These are phyloP conservation scores for Pseudolaguvia tuberculata DNA, from an alignment of 2,113 vertebrate genomes.

Conservation along the genomic window DNA sequence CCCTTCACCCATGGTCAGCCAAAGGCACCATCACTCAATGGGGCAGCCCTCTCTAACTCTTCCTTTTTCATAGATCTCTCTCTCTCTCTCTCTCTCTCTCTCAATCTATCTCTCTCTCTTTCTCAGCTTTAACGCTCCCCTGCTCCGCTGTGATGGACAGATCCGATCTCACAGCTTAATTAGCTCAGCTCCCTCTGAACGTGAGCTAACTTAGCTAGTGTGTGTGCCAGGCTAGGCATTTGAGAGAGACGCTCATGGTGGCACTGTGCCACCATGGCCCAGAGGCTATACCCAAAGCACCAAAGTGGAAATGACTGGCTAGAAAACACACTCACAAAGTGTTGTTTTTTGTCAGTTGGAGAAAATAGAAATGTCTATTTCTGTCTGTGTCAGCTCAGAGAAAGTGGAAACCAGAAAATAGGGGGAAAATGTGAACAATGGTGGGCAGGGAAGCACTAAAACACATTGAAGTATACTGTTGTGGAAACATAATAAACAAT, in stretches of 20 bases:
- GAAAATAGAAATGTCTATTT: conserved; percentile 17
- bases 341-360: conserved; percentile 1
- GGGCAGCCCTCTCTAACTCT: conserved; percentile 19
- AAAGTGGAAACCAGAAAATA: neutral
- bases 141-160: conserved; percentile 17
- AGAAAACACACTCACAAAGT: neutral
- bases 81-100: too few species aligned
- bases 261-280: conserved; percentile 1
- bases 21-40: conserved; percentile 31
- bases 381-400: neutral
- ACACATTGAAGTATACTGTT: neutral
- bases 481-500: neutral
- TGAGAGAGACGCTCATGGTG: neutral
- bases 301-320: neutral
- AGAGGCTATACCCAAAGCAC: neutral
- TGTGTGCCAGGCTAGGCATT: neutral
- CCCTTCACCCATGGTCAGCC: conserved; percentile 36
- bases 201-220: neutral
- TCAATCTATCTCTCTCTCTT: too few species aligned
- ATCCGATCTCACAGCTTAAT: conserved; percentile 34
- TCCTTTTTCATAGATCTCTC: conserved; percentile 8
- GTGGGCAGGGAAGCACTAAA: neutral
- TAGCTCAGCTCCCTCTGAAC: conserved; percentile 1
- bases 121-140: conserved; percentile 17
- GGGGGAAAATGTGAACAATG: neutral